Evolutionary conservation across 2,113 vertebrate species (phyloP), one percentile per base, ranked within the genome.

Genomic region (Rhinoptilus africanus): DNA sequence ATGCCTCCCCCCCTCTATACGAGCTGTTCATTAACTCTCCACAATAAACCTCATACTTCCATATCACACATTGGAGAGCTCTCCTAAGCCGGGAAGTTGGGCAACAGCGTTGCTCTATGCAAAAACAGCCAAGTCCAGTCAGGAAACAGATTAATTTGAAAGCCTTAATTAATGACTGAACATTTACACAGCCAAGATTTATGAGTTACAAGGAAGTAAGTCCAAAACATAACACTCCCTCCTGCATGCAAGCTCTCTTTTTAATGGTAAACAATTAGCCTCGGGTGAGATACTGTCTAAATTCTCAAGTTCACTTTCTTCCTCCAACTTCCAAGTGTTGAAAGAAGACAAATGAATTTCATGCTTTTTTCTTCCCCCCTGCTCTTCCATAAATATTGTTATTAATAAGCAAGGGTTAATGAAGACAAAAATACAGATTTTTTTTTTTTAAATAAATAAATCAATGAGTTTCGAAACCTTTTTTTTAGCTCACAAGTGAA

Each of bases 111-210:
- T 24, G 57, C 47, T 77, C 67, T 86, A 74, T 94, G 92, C 77
- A 97, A 92, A 94, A 96, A 4, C 71, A 93, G 94, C 97, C 92
- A 97, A 95, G 94, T 94, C 94, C 96, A 97, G 96, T 93, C 96
- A 97, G 96, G 94, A 97, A 96, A 89, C 89, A 91, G 94, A 96
- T 96, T 97, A 93, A 95, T 96, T 96, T 96, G 90, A 95, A 97
- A 97, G 80, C 54, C 82, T 89, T 95, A 96, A 96, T 96, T 96
- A 97, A 97, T 97, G 96, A 97, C 93, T 94, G 94, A 96, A 96
- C 74, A 51, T 95, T 93, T 97, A 95, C 51, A 96, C 74, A 93
- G 77, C 24, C 74, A 87, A 83, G 92, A 96, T 96, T 96, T 96
- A 97, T 85, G 93, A 96, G 76, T 73, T 96, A 96, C 83, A 95